phyloP scores from a whole-genome alignment of 2,797 vertebrate genomes.

The Myripristis murdjan region DNA sequence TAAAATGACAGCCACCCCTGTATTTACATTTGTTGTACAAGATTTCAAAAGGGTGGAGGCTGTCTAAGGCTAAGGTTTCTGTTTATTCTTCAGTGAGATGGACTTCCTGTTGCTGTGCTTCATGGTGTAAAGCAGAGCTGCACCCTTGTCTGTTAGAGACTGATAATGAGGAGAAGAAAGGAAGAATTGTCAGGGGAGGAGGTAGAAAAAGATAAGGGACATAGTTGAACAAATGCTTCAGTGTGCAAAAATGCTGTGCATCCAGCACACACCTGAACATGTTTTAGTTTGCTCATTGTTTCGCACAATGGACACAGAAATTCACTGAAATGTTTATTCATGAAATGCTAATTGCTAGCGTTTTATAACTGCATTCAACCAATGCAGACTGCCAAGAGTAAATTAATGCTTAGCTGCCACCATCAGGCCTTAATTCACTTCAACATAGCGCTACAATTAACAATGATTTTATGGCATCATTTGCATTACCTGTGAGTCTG shows the following conservation, averaged over 20 bases:
- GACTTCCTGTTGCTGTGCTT: constrained; percentile 81
- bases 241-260: not conserved
- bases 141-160: constrained; percentile 80
- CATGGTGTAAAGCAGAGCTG: constrained; percentile 80
- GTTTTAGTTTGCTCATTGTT: too few relatives aligned
- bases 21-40: constrained; percentile 15
- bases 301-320: too few relatives aligned
- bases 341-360: too few relatives aligned
- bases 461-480: not conserved
- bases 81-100: constrained; percentile 63
- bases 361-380: not conserved
- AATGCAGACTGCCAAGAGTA: not conserved
- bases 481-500: constrained; percentile 75
- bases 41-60: constrained; percentile 28
- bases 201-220: not conserved
- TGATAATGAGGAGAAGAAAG: constrained; percentile 41
- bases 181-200: not conserved
- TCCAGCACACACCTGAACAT: not conserved
- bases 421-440: not conserved
- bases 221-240: not conserved
- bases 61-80: constrained; percentile 23
- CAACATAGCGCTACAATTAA: not conserved
- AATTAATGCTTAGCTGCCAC: not conserved
- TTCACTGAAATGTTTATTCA: too few relatives aligned
- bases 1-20: not conserved